Evolutionary conservation across 2,113 vertebrate genomes (phyloP).

Genomic region (Lasiurus cinereus): DNA sequence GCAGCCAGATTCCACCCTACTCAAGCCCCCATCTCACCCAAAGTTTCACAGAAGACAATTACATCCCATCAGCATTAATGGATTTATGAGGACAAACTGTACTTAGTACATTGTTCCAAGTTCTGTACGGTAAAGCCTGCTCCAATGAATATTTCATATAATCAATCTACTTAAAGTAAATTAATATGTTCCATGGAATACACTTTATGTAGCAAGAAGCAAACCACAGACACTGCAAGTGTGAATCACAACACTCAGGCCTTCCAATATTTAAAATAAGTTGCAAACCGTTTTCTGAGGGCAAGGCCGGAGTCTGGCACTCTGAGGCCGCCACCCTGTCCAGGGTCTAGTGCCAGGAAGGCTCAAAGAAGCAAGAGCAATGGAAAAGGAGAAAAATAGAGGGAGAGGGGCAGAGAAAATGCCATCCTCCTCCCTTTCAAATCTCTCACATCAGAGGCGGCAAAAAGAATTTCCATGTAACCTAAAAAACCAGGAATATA

Average conservation of each 20-base stretch:
- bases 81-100: constrained; percentile 75
- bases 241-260: not conserved
- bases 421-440: not conserved
- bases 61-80: constrained; percentile 58
- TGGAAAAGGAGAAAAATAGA: not conserved
- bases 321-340: not conserved
- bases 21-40: not conserved
- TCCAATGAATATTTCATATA: constrained; percentile 74
- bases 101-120: constrained; percentile 63
- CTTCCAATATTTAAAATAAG: not conserved
- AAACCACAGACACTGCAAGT: constrained; percentile 25
- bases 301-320: not conserved
- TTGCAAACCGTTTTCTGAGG: not conserved
- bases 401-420: not conserved
- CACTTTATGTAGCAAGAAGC: constrained; percentile 33
- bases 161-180: constrained; percentile 73
- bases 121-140: not conserved
- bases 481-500: not conserved
- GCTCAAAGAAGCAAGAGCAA: not conserved
- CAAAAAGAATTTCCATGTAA: not conserved
- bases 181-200: constrained; percentile 33
- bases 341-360: not conserved
- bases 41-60: constrained; percentile 50
- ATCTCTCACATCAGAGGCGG: not conserved
- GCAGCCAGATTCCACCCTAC: not conserved